Base-by-base conservation (phyloP, 2,888 invertebrate species). In the Anthrax anthrax region DNA sequence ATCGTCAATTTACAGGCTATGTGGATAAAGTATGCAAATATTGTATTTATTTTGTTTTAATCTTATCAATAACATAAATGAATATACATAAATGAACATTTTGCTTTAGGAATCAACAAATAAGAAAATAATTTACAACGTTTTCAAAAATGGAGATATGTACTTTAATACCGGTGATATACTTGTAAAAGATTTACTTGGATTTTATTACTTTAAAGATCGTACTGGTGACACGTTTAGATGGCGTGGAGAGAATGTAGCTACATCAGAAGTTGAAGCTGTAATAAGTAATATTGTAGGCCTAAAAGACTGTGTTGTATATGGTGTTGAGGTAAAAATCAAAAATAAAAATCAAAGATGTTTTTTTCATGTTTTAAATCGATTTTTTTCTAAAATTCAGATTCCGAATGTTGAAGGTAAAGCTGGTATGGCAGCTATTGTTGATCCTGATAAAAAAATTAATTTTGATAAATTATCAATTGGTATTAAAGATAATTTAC, bases 171-270 rank as follows among this genome's bases (percentile, higher is more conserved):
- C 91, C 44, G 84, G 86, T 47, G 96, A 97, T 71, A 78, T 96
- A 57, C 70, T 96, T 52, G 80, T 87, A 37, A 81, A 83, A 71
- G 95, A 97, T 65, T 84, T 92, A 55, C 73, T 84, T n/a, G 95
- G 95, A 37, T 94, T 90, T 70, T 80, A 88, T 60, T 95, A 79
- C 71, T 96, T 96, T 73, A 84, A 81, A 56, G 96, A 96, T 69
- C 77, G 96, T 61, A 84, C 82, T 43, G 86, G 86, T 3, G 86
- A 87, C 66, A 87, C 86, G 0, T 86, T 81, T 69, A 75, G 79
- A 58, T 94, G 92, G 92, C 84, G 89, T 62, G 96, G 97, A 14
- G 96, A 98, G 72, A 97, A 97, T 64, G 94, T 97, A 2, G 85
- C 95, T 47, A 96, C 96, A 1, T 81, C 85, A 1, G 97, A 97